Base-by-base conservation (phyloP, 2,797 vertebrate genomes). In the Pelochelys cantorii region DNA sequence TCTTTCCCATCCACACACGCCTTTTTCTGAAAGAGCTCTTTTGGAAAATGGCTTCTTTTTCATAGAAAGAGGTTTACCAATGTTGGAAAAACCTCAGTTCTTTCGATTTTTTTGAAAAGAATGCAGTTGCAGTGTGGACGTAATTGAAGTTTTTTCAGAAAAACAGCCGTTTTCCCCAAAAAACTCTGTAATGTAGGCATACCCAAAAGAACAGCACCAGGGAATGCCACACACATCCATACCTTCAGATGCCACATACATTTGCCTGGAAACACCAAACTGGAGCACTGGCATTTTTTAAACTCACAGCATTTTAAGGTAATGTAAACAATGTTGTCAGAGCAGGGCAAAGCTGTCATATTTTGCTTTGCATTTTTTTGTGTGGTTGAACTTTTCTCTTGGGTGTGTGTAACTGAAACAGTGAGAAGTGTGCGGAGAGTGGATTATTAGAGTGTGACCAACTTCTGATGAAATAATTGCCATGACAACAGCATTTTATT, bases 351-450 rank as follows among this genome's bases (percentile, higher is more conserved):
- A 75, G 0, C 7, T 11, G 10, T 17, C 0, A 12, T 25, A 12
- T 25, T 79, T 54, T 12, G 13, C 18, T 57, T 74, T 0, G 0
- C 2, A 1, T 17, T 22, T n/a, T 54, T 77, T 22, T 79, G 2
- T 3, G 14, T 5, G 11, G 11, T 55, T 37, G 7, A 34, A n/a
- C 83, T 29, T 18, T 34, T 27, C 25, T 7, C 31, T 25, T 8
- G 14, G 31, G 27, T 42, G 65, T 15, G 42, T 23, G 59, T 34
- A 54, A 56, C 14, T 14, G 3, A 81, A 74, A 9, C 8, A 2
- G 8, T 0, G 0, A 10, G 60, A 27, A 82, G n/a, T 29, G 54
- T 42, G n/a, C 53, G 14, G 42, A n/a, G 11, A 23, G n/a, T 11
- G 75, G n/a, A 57, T 52, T 52, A 3, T 85, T 75, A 79, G n/a